Evolutionary conservation across 2,888 invertebrate genomes (phyloP).

Genomic region (Zaprionus lineosus): DNA sequence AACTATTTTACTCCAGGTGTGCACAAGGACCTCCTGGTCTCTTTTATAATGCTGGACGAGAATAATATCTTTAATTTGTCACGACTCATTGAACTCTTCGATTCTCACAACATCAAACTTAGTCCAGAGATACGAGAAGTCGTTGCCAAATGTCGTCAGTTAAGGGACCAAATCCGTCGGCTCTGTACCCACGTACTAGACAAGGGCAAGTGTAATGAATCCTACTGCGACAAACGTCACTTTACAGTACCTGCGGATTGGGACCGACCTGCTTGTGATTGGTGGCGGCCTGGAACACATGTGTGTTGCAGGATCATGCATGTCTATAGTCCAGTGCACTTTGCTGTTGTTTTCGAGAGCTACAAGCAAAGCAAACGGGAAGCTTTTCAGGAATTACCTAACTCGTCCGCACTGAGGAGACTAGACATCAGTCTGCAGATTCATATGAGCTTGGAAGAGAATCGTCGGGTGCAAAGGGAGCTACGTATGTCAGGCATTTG

Average conservation of each 20-base stretch:
- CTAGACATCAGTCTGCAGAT: constrained; percentile 4
- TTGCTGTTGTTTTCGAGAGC: constrained; percentile 30
- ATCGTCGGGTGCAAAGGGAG: neutral
- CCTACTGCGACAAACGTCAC: constrained; percentile 41
- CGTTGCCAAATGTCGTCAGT: constrained; percentile 11
- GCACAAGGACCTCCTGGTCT: neutral
- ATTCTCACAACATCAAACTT: constrained; percentile 27
- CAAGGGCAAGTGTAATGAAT: constrained; percentile 33
- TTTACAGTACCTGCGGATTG: constrained; percentile 13
- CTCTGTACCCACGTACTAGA: constrained; percentile 24
- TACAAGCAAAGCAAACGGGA: constrained; percentile 9
- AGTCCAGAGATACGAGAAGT: constrained; percentile 3
- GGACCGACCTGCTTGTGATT: neutral
- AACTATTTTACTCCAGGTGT: constrained; percentile 26
- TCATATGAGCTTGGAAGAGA: constrained; percentile 27
- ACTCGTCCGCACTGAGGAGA: neutral
- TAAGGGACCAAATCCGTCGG: neutral
- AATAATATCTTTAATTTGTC: constrained; percentile 16
- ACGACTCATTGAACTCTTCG: constrained; percentile 35
- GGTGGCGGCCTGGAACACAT: constrained; percentile 2
- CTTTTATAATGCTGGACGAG: constrained; percentile 46
- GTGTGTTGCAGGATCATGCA: constrained; percentile 36
- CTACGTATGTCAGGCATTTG: constrained; percentile 37
- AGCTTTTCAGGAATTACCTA: constrained; percentile 24
- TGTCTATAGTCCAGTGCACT: constrained; percentile 33